A percentile compares a stretch with the other conserved stretches of the same genome.
These are phyloP conservation scores for Hippocampus zosterae DNA, from an alignment of 2,113 vertebrate genomes.

Conservation along the genomic window DNA sequence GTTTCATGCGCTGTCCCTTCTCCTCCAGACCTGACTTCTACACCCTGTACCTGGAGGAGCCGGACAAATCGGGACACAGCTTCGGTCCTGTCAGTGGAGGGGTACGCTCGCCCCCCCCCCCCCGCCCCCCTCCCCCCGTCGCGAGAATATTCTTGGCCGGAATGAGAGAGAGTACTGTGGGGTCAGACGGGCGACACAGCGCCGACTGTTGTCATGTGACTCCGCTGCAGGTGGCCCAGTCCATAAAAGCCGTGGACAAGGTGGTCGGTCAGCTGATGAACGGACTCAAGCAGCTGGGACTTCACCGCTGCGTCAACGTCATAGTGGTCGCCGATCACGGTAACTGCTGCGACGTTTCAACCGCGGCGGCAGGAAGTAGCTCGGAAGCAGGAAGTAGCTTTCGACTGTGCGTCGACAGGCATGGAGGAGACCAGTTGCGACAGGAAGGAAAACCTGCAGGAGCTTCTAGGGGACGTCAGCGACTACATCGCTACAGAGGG, in stretches of 20 bases:
- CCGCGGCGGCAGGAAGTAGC: background rate
- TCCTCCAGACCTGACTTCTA: constrained; percentile 81
- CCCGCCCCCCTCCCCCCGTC: too few species aligned
- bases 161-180: too few species aligned
- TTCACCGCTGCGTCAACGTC: constrained; percentile 74
- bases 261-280: constrained; percentile 73
- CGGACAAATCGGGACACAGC: constrained; percentile 84
- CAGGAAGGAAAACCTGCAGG: constrained; percentile 65
- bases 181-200: too few species aligned
- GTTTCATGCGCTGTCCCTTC: background rate
- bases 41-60: constrained; percentile 89
- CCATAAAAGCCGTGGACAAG: constrained; percentile 65
- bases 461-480: constrained; percentile 53
- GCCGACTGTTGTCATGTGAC: background rate
- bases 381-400: background rate
- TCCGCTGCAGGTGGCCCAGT: constrained; percentile 53
- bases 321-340: constrained; percentile 75
- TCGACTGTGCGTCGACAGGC: constrained; percentile 44
- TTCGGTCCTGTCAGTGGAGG: constrained; percentile 82
- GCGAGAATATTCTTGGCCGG: too few species aligned
- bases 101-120: too few species aligned
- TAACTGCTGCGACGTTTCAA: constrained; percentile 21
- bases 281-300: constrained; percentile 69
- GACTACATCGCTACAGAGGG: constrained; percentile 60
- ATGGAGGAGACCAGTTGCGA: constrained; percentile 74